These are phyloP conservation scores for Diabrotica undecimpunctata DNA, from an alignment of 1,140 invertebrate genomes.

Conservation along the genomic window DNA sequence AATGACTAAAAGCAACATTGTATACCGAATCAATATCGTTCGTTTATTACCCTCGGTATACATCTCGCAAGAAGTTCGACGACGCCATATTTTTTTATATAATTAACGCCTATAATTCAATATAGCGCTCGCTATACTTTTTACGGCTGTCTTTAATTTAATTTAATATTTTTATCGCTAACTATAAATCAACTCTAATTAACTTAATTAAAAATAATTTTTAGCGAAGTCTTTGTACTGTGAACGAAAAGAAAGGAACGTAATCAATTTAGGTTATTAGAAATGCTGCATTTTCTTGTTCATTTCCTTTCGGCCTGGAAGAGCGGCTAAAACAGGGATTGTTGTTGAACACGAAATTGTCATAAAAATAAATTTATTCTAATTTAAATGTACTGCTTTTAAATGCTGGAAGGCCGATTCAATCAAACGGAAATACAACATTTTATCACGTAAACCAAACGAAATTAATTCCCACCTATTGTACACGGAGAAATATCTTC, in stretches of 20 bases:
- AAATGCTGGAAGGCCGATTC: too few relatives aligned
- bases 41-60: background rate
- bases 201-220: constrained; percentile 50
- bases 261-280: constrained; percentile 41
- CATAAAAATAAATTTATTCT: too few relatives aligned
- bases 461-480: too few relatives aligned
- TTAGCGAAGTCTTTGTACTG: constrained; percentile 39
- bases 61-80: background rate
- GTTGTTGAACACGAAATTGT: too few relatives aligned
- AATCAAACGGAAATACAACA: too few relatives aligned
- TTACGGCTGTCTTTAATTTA: constrained; percentile 46
- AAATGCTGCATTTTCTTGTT: constrained; percentile 30
- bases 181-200: constrained; percentile 50
- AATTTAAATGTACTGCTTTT: too few relatives aligned
- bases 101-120: constrained; percentile 46
- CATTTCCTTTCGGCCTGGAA: background rate
- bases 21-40: too few relatives aligned
- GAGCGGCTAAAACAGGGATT: too few relatives aligned
- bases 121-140: constrained; percentile 40
- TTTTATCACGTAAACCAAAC: too few relatives aligned
- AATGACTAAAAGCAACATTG: too few relatives aligned
- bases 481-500: too few relatives aligned
- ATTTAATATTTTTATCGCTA: constrained; percentile 48
- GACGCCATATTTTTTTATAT: constrained; percentile 15
- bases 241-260: constrained; percentile 36